phyloP scores from a whole-genome alignment of 2,113 vertebrate genomes.

The Theristicus caerulescens region DNA sequence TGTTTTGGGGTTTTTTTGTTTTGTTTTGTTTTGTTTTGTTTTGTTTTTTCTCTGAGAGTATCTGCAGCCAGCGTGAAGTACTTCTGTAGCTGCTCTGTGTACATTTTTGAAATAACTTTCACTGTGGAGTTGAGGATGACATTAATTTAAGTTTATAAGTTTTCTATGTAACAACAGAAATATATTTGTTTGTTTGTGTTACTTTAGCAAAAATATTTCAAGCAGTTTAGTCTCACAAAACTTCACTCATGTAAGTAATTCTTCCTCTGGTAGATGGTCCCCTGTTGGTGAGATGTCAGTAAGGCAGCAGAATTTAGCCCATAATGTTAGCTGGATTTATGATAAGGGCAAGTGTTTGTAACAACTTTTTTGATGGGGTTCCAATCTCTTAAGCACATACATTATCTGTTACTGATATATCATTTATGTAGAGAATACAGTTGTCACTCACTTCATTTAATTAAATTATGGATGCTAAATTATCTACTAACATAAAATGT shows the following conservation, averaged over 20 bases:
- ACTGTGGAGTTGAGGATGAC: neutral
- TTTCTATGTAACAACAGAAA: neutral
- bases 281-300: neutral
- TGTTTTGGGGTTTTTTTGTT: too few relatives aligned
- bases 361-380: slow-evolving; percentile 61
- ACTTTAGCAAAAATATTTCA: neutral
- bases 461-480: slow-evolving; percentile 80
- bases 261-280: neutral
- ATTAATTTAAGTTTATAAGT: neutral
- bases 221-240: neutral
- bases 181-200: neutral
- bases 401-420: slow-evolving; percentile 68
- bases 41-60: neutral
- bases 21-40: too few relatives aligned
- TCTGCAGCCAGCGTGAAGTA: neutral
- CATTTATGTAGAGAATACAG: slow-evolving; percentile 73
- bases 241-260: neutral
- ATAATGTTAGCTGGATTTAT: slow-evolving; percentile 64
- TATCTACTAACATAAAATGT: slow-evolving; percentile 78
- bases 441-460: slow-evolving; percentile 81
- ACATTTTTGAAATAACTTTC: neutral
- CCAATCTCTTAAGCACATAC: slow-evolving; percentile 67
- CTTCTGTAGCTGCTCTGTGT: neutral
- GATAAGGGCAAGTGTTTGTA: slow-evolving; percentile 33
- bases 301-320: slow-evolving; percentile 19